Evolutionary conservation across 2,888 invertebrate genomes (phyloP).

Genomic region (Lasioglossum oenotherae): DNA sequence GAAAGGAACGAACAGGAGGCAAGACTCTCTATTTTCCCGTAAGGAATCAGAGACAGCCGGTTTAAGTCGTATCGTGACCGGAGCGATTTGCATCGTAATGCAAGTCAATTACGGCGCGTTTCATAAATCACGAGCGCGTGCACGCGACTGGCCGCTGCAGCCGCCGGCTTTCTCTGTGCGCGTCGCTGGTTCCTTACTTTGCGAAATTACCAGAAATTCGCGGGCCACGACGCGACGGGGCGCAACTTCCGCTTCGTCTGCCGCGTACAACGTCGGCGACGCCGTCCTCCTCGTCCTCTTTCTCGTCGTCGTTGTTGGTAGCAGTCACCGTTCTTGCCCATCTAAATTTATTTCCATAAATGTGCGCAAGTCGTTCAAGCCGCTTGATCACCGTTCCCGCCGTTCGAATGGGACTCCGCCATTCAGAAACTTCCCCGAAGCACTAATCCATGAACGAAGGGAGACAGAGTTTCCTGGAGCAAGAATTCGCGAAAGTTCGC

Average conservation of each 20-base stretch:
- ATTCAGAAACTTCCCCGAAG: slow-evolving; percentile 25
- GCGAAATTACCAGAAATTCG: slow-evolving; percentile 63
- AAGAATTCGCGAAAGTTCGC: slow-evolving; percentile 11
- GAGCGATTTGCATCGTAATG: slow-evolving; percentile 70
- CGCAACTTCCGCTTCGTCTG: slow-evolving; percentile 41
- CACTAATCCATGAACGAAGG: slow-evolving; percentile 20
- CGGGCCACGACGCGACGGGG: slow-evolving; percentile 37
- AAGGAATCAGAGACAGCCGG: slow-evolving; percentile 54
- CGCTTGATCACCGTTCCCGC: slow-evolving; percentile 16
- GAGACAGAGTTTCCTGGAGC: slow-evolving; percentile 13
- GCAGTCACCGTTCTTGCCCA: background rate
- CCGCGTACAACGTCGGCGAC: slow-evolving; percentile 35
- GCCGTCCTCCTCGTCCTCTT: background rate
- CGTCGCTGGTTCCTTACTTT: slow-evolving; percentile 43
- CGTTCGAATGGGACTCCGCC: slow-evolving; percentile 9
- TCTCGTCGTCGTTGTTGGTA: background rate
- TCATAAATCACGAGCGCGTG: slow-evolving; percentile 66
- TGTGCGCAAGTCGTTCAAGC: slow-evolving; percentile 15
- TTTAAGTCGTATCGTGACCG: slow-evolving; percentile 64
- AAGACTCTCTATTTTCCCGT: slow-evolving; percentile 26
- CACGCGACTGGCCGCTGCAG: slow-evolving; percentile 53
- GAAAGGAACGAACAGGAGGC: background rate
- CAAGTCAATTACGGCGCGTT: slow-evolving; percentile 68
- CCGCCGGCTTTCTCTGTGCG: slow-evolving; percentile 28
- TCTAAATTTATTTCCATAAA: slow-evolving; percentile 56